A percentile compares a stretch with the other conserved stretches of the same genome.
Evolutionary conservation across 2,888 invertebrate genomes (phyloP).

Genomic region (Napeogenes inachia): DNA sequence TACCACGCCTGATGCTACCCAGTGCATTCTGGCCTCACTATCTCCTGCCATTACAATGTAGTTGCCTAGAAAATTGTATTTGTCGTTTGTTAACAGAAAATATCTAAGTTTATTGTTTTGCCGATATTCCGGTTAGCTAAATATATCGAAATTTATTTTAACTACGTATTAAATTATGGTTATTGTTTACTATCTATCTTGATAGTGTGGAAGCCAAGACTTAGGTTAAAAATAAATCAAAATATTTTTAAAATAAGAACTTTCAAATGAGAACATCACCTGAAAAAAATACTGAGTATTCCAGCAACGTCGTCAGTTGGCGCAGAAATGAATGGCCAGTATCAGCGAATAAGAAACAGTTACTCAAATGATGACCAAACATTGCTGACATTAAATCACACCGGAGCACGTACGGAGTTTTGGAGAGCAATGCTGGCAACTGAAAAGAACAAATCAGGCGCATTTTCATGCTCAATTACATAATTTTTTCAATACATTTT

Average conservation of each 20-base stretch:
- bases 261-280: constrained; percentile 37
- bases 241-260: too few species aligned
- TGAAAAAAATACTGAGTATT: constrained; percentile 69
- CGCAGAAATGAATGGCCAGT: constrained; percentile 69
- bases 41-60: constrained; percentile 75
- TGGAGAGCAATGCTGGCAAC: constrained; percentile 58
- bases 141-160: too few species aligned
- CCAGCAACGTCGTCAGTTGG: constrained; percentile 66
- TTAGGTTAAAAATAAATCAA: too few species aligned
- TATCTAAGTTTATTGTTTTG: too few species aligned
- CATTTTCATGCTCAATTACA: too few species aligned
- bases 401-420: constrained; percentile 66
- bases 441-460: constrained; percentile 27
- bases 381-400: constrained; percentile 72
- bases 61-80: constrained; percentile 49
- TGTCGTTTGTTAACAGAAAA: constrained; percentile 4
- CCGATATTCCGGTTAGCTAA: too few species aligned
- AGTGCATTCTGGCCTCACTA: constrained; percentile 75
- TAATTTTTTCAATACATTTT: too few species aligned
- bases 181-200: too few species aligned
- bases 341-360: constrained; percentile 70
- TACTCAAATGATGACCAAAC: constrained; percentile 70
- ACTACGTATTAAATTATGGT: too few species aligned
- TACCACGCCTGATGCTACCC: constrained; percentile 70
- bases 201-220: too few species aligned